Percentiles rank a stretch among this genome's conserved stretches.
Evolutionary conservation across 2,797 vertebrate species (phyloP).

Genomic region (Arnoldichthys spilopterus): DNA sequence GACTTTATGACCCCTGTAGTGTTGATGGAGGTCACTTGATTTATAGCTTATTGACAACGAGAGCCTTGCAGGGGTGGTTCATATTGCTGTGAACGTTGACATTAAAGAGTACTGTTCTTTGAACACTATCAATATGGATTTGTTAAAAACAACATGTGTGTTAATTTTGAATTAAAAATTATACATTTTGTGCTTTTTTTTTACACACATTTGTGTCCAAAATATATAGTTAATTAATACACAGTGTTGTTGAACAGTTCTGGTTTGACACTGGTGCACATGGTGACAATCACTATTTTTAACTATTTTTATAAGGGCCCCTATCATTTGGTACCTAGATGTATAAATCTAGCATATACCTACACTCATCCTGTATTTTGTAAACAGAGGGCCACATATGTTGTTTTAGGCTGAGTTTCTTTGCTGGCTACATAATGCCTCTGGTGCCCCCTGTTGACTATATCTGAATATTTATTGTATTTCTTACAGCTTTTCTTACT

Average conservation of each 20-base stretch:
- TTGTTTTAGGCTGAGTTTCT: neutral
- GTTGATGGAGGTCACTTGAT: neutral
- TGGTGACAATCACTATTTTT: neutral
- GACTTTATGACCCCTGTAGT: neutral
- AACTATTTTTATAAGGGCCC: neutral
- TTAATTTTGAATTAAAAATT: neutral
- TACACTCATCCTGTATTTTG: neutral
- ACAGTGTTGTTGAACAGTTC: too few relatives aligned
- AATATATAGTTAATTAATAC: too few relatives aligned
- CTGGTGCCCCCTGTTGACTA: constrained; percentile 38
- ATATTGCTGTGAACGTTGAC: neutral
- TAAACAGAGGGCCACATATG: neutral
- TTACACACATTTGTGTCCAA: neutral
- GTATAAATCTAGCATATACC: neutral
- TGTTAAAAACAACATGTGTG: neutral
- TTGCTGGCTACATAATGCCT: neutral
- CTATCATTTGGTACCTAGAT: neutral
- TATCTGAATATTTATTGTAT: too few relatives aligned
- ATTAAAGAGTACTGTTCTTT: neutral
- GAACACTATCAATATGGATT: neutral
- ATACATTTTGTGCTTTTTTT: neutral
- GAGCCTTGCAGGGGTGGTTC: neutral
- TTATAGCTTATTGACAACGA: neutral
- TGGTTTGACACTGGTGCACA: too few relatives aligned
- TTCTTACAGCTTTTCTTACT: too few relatives aligned